Percentiles rank a stretch among this genome's conserved stretches.
These are phyloP conservation scores for Aspidapion aeneum DNA, from an alignment of 2,888 invertebrate genomes.

Conservation along the genomic window DNA sequence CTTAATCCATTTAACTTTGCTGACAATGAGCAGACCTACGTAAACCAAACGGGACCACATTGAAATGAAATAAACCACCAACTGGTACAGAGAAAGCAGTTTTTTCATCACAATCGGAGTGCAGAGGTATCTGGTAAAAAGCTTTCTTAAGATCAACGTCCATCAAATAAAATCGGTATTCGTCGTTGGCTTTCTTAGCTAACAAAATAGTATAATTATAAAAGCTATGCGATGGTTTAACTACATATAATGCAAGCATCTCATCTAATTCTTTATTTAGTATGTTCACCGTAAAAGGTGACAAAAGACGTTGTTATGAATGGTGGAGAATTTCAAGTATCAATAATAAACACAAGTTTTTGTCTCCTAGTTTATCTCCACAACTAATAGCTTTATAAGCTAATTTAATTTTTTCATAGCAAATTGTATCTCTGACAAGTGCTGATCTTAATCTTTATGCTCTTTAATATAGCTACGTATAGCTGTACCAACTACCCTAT, in stretches of 20 bases:
- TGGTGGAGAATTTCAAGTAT: constrained; percentile 10
- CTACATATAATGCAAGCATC: constrained; percentile 1
- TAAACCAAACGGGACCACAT: neutral
- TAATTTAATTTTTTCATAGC: constrained; percentile 17
- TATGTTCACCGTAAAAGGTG: constrained; percentile 6
- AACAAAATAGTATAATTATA: neutral
- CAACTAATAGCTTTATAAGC: neutral
- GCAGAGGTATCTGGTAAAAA: neutral
- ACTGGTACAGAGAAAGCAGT: neutral
- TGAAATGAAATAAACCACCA: neutral
- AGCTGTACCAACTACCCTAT: constrained; percentile 33
- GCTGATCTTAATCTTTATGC: constrained; percentile 29
- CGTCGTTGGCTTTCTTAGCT: neutral
- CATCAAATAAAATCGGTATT: neutral
- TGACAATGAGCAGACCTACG: neutral
- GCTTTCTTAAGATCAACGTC: neutral
- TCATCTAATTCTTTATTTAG: constrained; percentile 11
- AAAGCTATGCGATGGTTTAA: constrained; percentile 24
- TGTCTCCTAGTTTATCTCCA: neutral
- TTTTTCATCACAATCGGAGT: neutral
- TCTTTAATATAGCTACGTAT: constrained; percentile 30
- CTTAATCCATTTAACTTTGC: neutral
- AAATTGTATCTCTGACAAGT: constrained; percentile 29
- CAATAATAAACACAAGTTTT: constrained; percentile 2
- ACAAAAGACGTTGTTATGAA: constrained; percentile 13